Base-by-base conservation (phyloP, 2,888 invertebrate genomes). In the Lasius platythorax region DNA sequence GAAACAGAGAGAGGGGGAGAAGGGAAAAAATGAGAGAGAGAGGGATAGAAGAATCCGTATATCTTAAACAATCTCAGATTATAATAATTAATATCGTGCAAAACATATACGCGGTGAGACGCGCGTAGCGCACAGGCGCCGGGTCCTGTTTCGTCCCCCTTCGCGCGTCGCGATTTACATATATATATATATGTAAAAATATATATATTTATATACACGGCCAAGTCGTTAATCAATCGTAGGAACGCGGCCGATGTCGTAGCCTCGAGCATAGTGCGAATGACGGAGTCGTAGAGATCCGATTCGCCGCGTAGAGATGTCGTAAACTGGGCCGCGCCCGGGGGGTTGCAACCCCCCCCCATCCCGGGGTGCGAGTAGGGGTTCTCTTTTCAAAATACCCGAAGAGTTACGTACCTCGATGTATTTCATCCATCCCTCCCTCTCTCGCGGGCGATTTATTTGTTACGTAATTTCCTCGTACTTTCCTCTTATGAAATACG, bases 231-330 rank as follows among this genome's bases (percentile, higher is more conserved):
- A 68, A 85, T n/a, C n/a, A 50, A 50, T 50, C 87, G 79, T 89
- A 90, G 86, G 79, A 46, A 85, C 68, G 40, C 83, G 85, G 67
- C 89, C 89, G 88, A 84, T 61, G 75, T 64, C n/a, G 86, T 90
- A 90, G 90, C 90, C 90, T 86, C 87, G 89, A 90, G 74, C 83
- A 88, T 89, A 90, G 87, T 87, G 88, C 90, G 64, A 53, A 75
- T 50, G 73, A 53, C 40, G 82, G 82, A 64, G 37, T 82, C 53
- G 75, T 64, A 37, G 15, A 68, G 37, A 30, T 68, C 68, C 43
- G 78, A 78, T 78, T 79, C 61, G 76, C 79, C 78, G 37, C 37
- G 64, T 82, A 82, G 73, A 73, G 30, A 70, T 76, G 43, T 63
- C 43, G 63, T 61, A 61, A 46, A 6, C 33, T 72, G 72, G 61